Conservation (phyloP, 2,888 invertebrate species). For the Eilema caniola region DNA sequence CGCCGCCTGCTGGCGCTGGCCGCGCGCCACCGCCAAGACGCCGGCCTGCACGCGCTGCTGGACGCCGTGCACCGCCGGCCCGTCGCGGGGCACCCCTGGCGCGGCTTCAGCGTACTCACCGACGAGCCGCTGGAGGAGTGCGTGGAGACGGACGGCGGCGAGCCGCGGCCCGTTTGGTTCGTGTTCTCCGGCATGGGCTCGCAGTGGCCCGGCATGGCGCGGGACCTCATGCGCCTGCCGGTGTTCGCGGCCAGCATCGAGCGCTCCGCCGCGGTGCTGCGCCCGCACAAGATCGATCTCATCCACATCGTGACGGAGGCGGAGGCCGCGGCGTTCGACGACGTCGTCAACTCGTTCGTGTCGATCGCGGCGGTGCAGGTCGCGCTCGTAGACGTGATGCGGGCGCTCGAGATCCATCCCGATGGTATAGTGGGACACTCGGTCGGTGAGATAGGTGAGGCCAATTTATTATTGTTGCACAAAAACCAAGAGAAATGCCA, state of each 20-base stretch:
- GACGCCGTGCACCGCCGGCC: conserved; percentile 91
- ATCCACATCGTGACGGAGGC: conserved; percentile 92
- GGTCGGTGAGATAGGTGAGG: conserved; percentile 92
- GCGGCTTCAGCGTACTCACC: conserved; percentile 92
- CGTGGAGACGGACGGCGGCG: conserved; percentile 67
- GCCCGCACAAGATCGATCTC: conserved; percentile 94
- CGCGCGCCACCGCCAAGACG: conserved; percentile 88
- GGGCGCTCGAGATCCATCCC: conserved; percentile 91
- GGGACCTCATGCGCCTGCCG: conserved; percentile 93
- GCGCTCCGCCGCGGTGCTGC: conserved; percentile 91
- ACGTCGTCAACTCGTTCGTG: conserved; percentile 96
- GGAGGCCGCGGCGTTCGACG: conserved; percentile 92
- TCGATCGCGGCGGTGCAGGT: conserved; percentile 98
- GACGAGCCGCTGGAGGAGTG: conserved; percentile 56
- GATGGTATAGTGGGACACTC: conserved; percentile 99
- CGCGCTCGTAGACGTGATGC: conserved; percentile 96
- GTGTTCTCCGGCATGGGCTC: conserved; percentile 99
- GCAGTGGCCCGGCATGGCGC: conserved; percentile 99
- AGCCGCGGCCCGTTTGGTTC: conserved; percentile 95
- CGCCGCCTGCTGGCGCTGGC: conserved; percentile 89
- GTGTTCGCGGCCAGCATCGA: conserved; percentile 93
- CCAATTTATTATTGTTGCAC: not conserved
- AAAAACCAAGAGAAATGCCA: too few relatives aligned
- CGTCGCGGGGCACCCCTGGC: conserved; percentile 91
- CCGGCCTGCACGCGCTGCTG: conserved; percentile 92